These are phyloP conservation scores for Ianthella basta DNA, from an alignment of 37 sponge, comb jelly and placozoan species.

Conservation along the genomic window DNA sequence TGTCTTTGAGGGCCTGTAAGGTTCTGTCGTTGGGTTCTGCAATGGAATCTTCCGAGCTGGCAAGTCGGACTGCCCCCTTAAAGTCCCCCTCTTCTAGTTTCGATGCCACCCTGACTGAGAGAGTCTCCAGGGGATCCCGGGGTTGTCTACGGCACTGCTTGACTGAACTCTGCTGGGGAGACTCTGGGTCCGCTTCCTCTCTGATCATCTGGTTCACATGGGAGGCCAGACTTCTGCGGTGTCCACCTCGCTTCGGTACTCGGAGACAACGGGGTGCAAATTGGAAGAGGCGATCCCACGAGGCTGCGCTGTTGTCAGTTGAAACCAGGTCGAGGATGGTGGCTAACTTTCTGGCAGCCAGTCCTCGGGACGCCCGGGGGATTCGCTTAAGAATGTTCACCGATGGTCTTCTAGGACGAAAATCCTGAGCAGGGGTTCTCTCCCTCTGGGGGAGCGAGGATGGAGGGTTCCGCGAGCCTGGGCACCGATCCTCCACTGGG, in stretches of 20 bases:
- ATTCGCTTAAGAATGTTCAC: slow-evolving; percentile 30
- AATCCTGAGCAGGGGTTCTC: slow-evolving; percentile 14
- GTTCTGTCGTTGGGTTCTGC: too few relatives aligned
- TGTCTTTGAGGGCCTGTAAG: too few relatives aligned
- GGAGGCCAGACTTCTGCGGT: slow-evolving; percentile 27
- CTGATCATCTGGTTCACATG: slow-evolving; percentile 22
- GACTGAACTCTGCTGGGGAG: background rate
- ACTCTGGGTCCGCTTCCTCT: slow-evolving; percentile 15
- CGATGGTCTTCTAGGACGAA: slow-evolving; percentile 27
- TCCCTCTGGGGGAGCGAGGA: slow-evolving; percentile 10
- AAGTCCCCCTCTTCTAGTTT: too few relatives aligned
- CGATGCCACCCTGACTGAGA: too few relatives aligned
- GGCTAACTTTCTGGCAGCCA: slow-evolving; percentile 26
- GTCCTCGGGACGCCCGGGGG: slow-evolving; percentile 34
- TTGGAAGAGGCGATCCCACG: slow-evolving; percentile 35
- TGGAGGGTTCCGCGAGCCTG: slow-evolving; percentile 8
- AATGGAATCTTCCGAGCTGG: too few relatives aligned
- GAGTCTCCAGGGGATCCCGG: too few relatives aligned
- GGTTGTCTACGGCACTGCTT: background rate
- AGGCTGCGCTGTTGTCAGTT: slow-evolving; percentile 1
- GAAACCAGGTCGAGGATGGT: slow-evolving; percentile 22
- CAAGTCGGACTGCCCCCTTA: too few relatives aligned
- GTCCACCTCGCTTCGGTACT: slow-evolving; percentile 20
- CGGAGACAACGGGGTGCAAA: slow-evolving; percentile 38
- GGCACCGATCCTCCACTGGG: slow-evolving; percentile 10